Evolutionary conservation across 2,888 invertebrate genomes (phyloP).

Genomic region (Melinaea marsaeus): DNA sequence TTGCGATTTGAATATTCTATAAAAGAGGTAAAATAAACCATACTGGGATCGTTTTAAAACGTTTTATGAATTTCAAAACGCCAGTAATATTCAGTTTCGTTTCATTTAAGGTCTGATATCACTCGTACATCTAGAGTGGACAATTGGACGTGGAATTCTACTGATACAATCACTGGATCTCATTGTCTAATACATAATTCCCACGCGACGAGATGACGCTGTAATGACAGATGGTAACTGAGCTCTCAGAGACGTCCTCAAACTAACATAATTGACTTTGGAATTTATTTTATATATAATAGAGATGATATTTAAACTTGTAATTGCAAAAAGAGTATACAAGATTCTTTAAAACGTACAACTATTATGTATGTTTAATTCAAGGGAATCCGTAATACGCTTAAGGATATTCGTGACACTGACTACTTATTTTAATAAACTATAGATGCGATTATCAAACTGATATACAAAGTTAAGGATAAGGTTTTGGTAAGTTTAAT

Average conservation of each 20-base stretch:
- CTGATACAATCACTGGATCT: constrained; percentile 36
- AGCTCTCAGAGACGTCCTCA: constrained; percentile 24
- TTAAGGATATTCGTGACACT: too few relatives aligned
- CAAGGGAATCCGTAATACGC: too few relatives aligned
- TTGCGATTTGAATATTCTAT: too few relatives aligned
- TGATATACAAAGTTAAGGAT: too few relatives aligned
- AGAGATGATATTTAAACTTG: background rate
- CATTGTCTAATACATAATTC: constrained; percentile 35
- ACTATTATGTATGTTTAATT: too few relatives aligned
- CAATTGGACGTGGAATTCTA: constrained; percentile 35
- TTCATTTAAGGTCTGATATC: constrained; percentile 9
- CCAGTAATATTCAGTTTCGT: background rate
- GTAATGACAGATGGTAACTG: constrained; percentile 25
- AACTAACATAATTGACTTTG: constrained; percentile 1
- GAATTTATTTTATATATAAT: background rate
- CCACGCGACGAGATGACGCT: constrained; percentile 36
- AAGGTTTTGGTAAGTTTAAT: too few relatives aligned
- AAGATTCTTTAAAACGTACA: too few relatives aligned
- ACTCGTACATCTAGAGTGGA: constrained; percentile 22
- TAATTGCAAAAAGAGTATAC: background rate
- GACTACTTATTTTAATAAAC: background rate
- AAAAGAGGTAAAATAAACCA: background rate
- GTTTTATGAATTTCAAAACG: background rate
- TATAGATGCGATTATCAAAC: background rate
- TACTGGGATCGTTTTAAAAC: background rate